These are phyloP conservation scores for Kryptopterus vitreolus DNA, from an alignment of 2,797 vertebrate species.

Conservation along the genomic window DNA sequence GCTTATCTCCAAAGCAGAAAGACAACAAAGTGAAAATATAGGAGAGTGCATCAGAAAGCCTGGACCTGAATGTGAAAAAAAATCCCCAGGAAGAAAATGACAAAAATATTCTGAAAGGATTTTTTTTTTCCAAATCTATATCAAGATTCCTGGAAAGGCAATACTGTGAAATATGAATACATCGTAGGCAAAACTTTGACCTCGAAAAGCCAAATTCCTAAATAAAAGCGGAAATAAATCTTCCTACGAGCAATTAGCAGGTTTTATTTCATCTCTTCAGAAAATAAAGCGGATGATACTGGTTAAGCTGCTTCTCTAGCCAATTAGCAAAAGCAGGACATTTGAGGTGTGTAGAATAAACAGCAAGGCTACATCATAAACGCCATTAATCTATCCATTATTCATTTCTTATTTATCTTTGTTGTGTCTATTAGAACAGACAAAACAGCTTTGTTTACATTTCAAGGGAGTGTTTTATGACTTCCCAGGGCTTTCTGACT, in stretches of 20 bases:
- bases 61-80: background rate
- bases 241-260: background rate
- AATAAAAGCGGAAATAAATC: background rate
- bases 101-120: background rate
- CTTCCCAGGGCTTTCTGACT: background rate
- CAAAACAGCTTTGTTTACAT: background rate
- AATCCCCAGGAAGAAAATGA: background rate
- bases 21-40: background rate
- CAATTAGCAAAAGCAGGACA: background rate
- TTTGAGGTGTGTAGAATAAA: background rate
- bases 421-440: constrained; percentile 5
- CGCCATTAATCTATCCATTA: too few relatives aligned
- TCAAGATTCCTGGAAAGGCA: background rate
- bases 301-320: background rate
- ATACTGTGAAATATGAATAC: background rate
- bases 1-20: background rate
- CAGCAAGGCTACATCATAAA: background rate
- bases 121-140: background rate
- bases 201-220: background rate
- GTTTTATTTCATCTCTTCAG: background rate
- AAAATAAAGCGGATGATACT: background rate
- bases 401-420: background rate
- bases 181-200: background rate
- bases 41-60: background rate
- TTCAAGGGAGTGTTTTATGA: background rate